Evolutionary conservation across 2,797 vertebrate genomes (phyloP), one percentile per base, ranked within the genome.

Genomic region (Acrossocheilus wenchowensis): DNA sequence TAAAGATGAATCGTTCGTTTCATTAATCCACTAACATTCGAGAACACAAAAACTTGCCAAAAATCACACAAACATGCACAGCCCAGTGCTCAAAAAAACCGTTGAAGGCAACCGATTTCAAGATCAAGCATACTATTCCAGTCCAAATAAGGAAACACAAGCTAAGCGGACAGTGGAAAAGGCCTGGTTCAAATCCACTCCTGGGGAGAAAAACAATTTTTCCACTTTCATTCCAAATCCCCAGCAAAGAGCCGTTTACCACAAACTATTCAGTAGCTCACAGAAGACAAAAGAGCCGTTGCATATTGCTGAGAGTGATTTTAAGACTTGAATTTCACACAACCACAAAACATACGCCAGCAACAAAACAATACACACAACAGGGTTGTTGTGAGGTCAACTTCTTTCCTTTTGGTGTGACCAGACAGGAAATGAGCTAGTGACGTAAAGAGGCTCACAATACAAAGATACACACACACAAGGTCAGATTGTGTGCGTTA

Each of bases 361-460:
- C 64, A 73, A 81, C 41, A 62, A 78, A 83, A 69, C 54, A 60
- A 77, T 64, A 82, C 21, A 81, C 48, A 82, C 71, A 71, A 45
- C 64, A 36, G 72, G n/a, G 23, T 78, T 83, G 69, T 54, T 68
- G 69, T 69, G 78, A 81, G 78, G 78, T 69, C 87, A 81, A 81
- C 72, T 69, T 66, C 77, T 66, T 75, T 68, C 78, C 75, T 83
- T 57, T 54, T 60, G 75, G 23, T 69, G 82, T 89, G 84, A 89
- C n/a, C 85, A 64, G 43, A 66, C 89, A 91, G 90, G 90, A 91
- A 85, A 87, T 83, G 85, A 88, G 77, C 79, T 72, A 57, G 57
- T 86, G 57, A 71, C 43, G 60, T 71, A 62, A 74, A 85, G 79
- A 45, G 80, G 78, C 77, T 81, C 87, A 62, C 78, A 45, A 82